A percentile compares a stretch with the other conserved stretches of the same genome.
These are phyloP conservation scores for Epistrophella euchroma DNA, from an alignment of 2,888 invertebrate species.

Conservation along the genomic window DNA sequence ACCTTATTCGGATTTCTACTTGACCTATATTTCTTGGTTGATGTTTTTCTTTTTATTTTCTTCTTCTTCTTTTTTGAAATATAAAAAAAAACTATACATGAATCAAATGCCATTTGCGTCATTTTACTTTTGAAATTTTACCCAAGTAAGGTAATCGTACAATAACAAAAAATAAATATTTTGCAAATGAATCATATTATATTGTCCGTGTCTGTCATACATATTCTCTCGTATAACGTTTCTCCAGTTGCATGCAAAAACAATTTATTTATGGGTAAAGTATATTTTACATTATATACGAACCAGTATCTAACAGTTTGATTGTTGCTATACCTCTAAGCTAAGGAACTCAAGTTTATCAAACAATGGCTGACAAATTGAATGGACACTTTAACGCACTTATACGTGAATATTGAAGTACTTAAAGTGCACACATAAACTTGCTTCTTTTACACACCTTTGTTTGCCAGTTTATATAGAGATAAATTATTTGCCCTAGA, in stretches of 20 bases:
- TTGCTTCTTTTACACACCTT: constrained; percentile 55
- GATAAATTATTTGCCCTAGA: constrained; percentile 50
- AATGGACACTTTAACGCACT: constrained; percentile 60
- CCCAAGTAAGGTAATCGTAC: background rate
- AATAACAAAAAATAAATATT: constrained; percentile 41
- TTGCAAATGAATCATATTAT: constrained; percentile 54
- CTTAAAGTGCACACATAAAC: constrained; percentile 42
- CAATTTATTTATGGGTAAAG: constrained; percentile 13
- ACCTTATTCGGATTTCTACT: constrained; percentile 35
- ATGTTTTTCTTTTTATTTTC: background rate
- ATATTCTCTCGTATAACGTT: background rate
- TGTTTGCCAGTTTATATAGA: constrained; percentile 48
- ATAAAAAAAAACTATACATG: background rate
- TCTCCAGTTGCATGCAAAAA: constrained; percentile 19
- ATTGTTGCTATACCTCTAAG: background rate
- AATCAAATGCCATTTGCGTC: constrained; percentile 20
- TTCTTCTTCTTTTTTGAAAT: background rate
- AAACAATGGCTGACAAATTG: constrained; percentile 63
- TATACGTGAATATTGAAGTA: constrained; percentile 41
- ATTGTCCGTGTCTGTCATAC: constrained; percentile 31
- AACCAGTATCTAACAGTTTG: background rate
- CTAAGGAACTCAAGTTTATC: constrained; percentile 45
- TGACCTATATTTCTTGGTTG: constrained; percentile 37
- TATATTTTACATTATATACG: background rate
- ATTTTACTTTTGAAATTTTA: constrained; percentile 18